Evolutionary conservation across 2,113 vertebrate genomes (phyloP).

Genomic region (Ctenomys sociabilis): DNA sequence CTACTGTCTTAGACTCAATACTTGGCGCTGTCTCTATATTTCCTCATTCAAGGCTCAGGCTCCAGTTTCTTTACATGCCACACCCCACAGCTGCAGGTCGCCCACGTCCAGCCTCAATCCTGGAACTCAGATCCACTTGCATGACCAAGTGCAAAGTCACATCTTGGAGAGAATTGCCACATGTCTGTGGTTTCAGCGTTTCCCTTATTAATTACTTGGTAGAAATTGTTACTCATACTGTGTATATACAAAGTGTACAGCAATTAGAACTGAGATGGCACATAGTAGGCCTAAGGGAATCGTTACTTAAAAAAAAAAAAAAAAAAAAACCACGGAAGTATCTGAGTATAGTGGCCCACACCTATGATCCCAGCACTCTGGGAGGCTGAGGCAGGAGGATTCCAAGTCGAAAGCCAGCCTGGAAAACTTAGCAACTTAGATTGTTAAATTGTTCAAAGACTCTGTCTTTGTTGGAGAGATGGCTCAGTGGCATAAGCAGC

Average conservation of each 20-base stretch:
- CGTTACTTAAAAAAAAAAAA: not conserved
- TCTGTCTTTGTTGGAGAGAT: no score
- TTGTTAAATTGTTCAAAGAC: no score
- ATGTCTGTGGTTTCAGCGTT: not conserved
- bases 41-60: not conserved
- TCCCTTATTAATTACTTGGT: not conserved
- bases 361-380: not conserved
- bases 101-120: not conserved
- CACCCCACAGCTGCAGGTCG: not conserved
- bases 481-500: no score
- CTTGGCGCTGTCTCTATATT: not conserved
- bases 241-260: not conserved
- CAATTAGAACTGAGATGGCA: not conserved
- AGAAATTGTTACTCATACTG: not conserved
- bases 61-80: not conserved
- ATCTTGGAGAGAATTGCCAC: not conserved
- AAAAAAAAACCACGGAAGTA: not conserved
- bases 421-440: not conserved
- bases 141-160: not conserved
- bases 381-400: not conserved
- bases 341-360: not conserved
- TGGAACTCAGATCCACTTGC: not conserved
- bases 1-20: not conserved
- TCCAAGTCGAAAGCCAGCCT: not conserved
- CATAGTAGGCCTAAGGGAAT: not conserved